A percentile compares a stretch with the other conserved stretches of the same genome.
Conservation (phyloP, 2,888 invertebrate genomes). For the Harpalus rubripes region DNA sequence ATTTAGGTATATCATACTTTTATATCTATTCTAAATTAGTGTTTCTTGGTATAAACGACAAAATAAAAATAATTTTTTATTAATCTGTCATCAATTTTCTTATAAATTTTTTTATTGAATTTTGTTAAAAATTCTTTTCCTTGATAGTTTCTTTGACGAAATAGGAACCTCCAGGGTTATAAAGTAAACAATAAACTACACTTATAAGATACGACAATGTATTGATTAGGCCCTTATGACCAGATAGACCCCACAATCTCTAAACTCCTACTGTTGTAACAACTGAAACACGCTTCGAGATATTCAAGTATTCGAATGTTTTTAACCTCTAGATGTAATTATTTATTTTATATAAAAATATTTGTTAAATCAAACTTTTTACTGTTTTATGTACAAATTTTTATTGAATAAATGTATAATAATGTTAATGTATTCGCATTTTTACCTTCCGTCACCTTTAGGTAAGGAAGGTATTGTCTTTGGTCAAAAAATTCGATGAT, state of each 20-base stretch:
- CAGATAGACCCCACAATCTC: slow-evolving; percentile 17
- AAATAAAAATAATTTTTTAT: not conserved
- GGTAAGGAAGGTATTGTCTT: no score
- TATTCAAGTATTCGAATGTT: slow-evolving; percentile 59
- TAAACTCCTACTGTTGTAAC: slow-evolving; percentile 41
- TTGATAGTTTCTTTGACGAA: slow-evolving; percentile 2
- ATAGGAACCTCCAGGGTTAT: slow-evolving; percentile 54
- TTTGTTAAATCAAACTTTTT: slow-evolving; percentile 62
- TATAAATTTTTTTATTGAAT: not conserved
- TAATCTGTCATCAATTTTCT: not conserved
- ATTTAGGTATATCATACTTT: not conserved
- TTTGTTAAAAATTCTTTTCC: not conserved
- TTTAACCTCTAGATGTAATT: slow-evolving; percentile 64
- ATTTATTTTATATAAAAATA: slow-evolving; percentile 66
- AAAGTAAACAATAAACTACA: slow-evolving; percentile 57
- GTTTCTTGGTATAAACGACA: slow-evolving; percentile 7
- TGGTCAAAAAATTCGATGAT: no score
- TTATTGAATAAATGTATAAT: slow-evolving; percentile 67
- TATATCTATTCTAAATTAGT: not conserved
- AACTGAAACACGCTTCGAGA: slow-evolving; percentile 49
- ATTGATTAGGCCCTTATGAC: slow-evolving; percentile 8
- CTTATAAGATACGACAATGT: slow-evolving; percentile 29
- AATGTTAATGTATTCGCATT: slow-evolving; percentile 59
- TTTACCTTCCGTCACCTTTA: no score
- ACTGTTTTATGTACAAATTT: slow-evolving; percentile 67